These are phyloP conservation scores for Lacanobia oleracea DNA, from an alignment of 2,888 invertebrate species.

Conservation along the genomic window DNA sequence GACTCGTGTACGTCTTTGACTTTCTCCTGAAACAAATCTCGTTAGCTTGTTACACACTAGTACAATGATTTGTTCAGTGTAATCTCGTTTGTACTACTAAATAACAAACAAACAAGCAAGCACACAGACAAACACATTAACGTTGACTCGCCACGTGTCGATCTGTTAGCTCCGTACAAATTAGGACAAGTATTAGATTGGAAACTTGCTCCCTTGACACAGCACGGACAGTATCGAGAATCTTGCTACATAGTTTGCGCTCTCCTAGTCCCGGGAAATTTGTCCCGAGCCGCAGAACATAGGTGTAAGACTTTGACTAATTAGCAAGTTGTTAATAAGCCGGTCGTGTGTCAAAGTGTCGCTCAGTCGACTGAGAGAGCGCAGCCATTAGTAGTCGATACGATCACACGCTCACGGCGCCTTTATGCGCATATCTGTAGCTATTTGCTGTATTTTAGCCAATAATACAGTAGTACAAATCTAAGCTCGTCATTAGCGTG, in stretches of 20 bases:
- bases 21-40: background rate
- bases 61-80: background rate
- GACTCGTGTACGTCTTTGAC: conserved; percentile 9
- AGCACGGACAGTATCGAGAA: conserved; percentile 29
- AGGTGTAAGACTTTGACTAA: conserved; percentile 53
- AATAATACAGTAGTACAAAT: conserved; percentile 2
- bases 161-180: conserved; percentile 26
- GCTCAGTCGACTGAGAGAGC: conserved; percentile 34
- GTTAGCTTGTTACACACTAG: background rate
- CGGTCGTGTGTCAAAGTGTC: conserved; percentile 30
- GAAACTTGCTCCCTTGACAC: conserved; percentile 36
- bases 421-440: conserved; percentile 1
- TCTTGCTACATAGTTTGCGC: conserved; percentile 40
- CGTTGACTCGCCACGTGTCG: conserved; percentile 24
- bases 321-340: conserved; percentile 56
- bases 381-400: conserved; percentile 40
- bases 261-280: conserved; percentile 39
- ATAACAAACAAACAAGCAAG: conserved; percentile 1
- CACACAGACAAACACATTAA: background rate
- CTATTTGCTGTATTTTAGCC: background rate
- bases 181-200: conserved; percentile 27
- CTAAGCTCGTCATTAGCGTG: background rate
- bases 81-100: background rate
- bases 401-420: conserved; percentile 2
- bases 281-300: conserved; percentile 26